These are phyloP conservation scores for Anguilla megastoma DNA, from an alignment of 2,797 vertebrate genomes.

Conservation along the genomic window DNA sequence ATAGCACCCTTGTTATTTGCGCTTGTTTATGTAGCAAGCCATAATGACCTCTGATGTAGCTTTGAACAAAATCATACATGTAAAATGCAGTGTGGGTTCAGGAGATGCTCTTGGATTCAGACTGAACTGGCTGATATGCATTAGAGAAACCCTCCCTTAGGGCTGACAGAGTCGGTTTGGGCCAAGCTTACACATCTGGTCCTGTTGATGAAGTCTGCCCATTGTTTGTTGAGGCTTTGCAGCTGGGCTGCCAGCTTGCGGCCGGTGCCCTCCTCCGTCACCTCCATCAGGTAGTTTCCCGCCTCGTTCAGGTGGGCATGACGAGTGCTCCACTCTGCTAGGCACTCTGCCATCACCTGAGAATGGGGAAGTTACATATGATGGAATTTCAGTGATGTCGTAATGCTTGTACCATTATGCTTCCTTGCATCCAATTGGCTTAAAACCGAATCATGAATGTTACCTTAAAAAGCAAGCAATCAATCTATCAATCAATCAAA, in stretches of 20 bases:
- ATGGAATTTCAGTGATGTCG: background rate
- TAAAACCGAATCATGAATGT: background rate
- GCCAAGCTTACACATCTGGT: constrained; percentile 75
- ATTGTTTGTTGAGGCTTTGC: constrained; percentile 80
- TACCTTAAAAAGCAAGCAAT: background rate
- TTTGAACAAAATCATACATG: too few relatives aligned
- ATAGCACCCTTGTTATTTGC: too few relatives aligned
- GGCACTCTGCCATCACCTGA: constrained; percentile 64
- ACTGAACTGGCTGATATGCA: too few relatives aligned
- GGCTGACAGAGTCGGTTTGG: background rate
- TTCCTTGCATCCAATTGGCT: background rate
- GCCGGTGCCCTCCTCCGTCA: constrained; percentile 70
- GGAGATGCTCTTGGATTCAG: too few relatives aligned
- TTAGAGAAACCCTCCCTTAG: too few relatives aligned
- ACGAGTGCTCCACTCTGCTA: constrained; percentile 72
- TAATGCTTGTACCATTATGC: background rate
- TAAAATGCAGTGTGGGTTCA: too few relatives aligned
- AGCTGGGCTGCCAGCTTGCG: constrained; percentile 73
- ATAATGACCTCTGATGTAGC: too few relatives aligned
- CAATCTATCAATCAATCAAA: background rate
- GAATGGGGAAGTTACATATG: background rate
- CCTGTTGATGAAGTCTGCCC: constrained; percentile 81
- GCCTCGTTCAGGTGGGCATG: constrained; percentile 78
- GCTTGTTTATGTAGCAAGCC: too few relatives aligned
- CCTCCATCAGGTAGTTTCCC: constrained; percentile 78